Conservation (phyloP, 2,113 vertebrate species). For the Nesogale talazaci region DNA sequence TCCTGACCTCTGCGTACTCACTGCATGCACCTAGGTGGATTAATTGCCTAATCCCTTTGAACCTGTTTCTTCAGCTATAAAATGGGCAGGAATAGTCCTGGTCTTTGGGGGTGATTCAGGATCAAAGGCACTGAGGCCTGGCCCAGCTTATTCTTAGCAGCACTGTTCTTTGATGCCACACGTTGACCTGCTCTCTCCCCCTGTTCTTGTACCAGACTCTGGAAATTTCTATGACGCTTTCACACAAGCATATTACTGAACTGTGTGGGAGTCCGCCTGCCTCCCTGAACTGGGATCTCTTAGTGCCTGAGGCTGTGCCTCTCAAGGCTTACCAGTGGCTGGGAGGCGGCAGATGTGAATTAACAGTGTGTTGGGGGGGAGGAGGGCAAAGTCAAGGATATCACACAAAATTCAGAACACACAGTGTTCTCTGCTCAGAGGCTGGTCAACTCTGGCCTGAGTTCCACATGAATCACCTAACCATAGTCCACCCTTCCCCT, state of each 20-base stretch:
- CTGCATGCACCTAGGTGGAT: conserved; percentile 1
- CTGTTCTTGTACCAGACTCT: not conserved
- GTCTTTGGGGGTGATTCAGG: not conserved
- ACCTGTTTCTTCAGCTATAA: conserved; percentile 73
- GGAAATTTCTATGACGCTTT: not conserved
- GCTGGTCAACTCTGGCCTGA: not conserved
- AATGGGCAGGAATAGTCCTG: conserved; percentile 70
- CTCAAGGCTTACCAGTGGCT: not conserved
- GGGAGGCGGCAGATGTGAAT: too few species aligned
- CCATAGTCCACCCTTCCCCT: not conserved
- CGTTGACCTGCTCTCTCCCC: not conserved
- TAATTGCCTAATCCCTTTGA: conserved; percentile 65
- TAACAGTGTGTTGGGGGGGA: not conserved
- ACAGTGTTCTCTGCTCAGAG: not conserved
- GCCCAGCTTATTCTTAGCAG: not conserved
- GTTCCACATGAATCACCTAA: not conserved
- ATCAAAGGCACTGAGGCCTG: not conserved
- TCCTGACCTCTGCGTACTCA: not conserved
- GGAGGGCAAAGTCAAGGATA: not conserved
- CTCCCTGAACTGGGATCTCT: not conserved
- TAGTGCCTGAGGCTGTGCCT: not conserved
- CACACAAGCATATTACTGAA: not conserved
- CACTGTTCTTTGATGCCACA: conserved; percentile 49
- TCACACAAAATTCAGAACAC: not conserved
- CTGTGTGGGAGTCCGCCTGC: not conserved